Evolutionary conservation across 2,888 invertebrate genomes (phyloP).

Genomic region (Eupithecia subfuscata): DNA sequence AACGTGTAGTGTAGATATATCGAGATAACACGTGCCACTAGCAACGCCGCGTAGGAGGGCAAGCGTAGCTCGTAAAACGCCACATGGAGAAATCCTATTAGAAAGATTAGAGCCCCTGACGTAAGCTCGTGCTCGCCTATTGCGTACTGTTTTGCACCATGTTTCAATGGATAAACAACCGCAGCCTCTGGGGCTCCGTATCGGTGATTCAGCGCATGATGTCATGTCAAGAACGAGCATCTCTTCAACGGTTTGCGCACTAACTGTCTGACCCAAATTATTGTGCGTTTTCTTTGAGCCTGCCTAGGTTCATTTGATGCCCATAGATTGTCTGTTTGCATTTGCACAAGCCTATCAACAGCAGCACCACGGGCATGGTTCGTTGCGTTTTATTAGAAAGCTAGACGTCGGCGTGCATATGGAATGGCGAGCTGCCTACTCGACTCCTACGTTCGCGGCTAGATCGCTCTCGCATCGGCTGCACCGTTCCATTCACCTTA

Average conservation of each 20-base stretch:
- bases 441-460: slow-evolving; percentile 59
- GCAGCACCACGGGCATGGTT: slow-evolving; percentile 38
- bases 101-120: slow-evolving; percentile 54
- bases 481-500: slow-evolving; percentile 83
- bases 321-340: slow-evolving; percentile 32
- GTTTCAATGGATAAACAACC: slow-evolving; percentile 32
- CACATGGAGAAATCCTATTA: slow-evolving; percentile 59
- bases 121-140: slow-evolving; percentile 48
- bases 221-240: slow-evolving; percentile 28
- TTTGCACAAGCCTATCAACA: slow-evolving; percentile 29
- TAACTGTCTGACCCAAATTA: slow-evolving; percentile 23
- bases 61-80: slow-evolving; percentile 47
- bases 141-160: slow-evolving; percentile 37
- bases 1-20: slow-evolving; percentile 7
- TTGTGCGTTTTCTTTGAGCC: slow-evolving; percentile 39
- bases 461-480: slow-evolving; percentile 70
- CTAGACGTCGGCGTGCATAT: slow-evolving; percentile 62
- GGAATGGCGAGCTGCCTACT: slow-evolving; percentile 59
- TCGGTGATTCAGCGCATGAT: slow-evolving; percentile 33
- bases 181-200: slow-evolving; percentile 21
- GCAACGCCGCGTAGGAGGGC: slow-evolving; percentile 48
- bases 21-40: slow-evolving; percentile 59
- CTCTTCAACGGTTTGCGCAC: slow-evolving; percentile 15
- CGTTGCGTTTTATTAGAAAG: slow-evolving; percentile 77
- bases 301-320: slow-evolving; percentile 14